Conservation (phyloP, 2,113 vertebrate species). For the Todiramphus saurophagus region DNA sequence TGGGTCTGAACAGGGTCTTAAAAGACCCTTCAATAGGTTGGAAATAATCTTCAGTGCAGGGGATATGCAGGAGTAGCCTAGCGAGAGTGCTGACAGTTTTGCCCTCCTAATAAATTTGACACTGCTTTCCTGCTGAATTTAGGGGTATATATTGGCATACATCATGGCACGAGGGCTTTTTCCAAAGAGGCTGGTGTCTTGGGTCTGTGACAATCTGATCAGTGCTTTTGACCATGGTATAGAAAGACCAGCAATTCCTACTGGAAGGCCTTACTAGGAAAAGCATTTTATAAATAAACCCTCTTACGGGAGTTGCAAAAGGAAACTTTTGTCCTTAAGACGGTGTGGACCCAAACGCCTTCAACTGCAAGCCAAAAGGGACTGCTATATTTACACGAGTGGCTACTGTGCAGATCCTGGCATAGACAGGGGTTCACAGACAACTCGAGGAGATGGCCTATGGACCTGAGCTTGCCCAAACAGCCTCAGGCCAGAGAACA, state of each 20-base stretch:
- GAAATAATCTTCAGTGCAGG: slow-evolving; percentile 40
- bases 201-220: slow-evolving; percentile 8
- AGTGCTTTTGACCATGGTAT: background rate
- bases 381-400: accelerated
- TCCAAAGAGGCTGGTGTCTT: background rate
- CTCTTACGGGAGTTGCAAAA: background rate
- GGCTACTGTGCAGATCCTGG: background rate
- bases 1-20: background rate
- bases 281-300: background rate
- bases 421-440: background rate
- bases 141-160: background rate
- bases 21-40: slow-evolving; percentile 20
- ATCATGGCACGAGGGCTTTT: background rate
- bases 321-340: background rate
- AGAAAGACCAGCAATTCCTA: slow-evolving; percentile 11
- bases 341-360: background rate
- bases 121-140: background rate
- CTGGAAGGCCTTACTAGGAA: background rate
- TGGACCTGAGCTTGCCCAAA: background rate
- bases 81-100: background rate
- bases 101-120: background rate
- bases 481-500: background rate
- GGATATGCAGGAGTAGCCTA: background rate
- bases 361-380: background rate
- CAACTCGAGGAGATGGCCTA: background rate